phyloP scores from a whole-genome alignment of 2,888 invertebrate genomes.

The Apamea crenata region DNA sequence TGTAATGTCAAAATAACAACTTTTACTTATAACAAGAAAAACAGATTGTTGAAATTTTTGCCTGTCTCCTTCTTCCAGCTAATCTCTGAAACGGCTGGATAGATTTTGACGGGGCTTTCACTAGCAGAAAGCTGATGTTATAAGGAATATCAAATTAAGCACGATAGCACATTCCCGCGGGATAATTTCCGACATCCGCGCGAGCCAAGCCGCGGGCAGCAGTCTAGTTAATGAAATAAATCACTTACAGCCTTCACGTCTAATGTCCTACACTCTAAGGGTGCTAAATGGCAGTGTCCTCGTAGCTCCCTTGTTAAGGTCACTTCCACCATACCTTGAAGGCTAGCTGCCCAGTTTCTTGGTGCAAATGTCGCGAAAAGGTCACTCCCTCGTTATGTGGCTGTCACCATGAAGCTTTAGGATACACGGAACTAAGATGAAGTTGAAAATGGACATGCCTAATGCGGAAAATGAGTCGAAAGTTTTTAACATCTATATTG shows the following conservation, averaged over 20 bases:
- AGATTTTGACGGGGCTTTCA: background rate
- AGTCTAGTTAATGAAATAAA: background rate
- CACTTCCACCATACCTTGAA: constrained; percentile 32
- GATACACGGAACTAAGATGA: constrained; percentile 10
- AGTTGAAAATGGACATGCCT: constrained; percentile 7
- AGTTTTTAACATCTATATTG: background rate
- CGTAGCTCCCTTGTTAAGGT: constrained; percentile 42
- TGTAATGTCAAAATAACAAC: too few species aligned
- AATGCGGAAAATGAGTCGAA: background rate
- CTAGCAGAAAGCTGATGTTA: background rate
- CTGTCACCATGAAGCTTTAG: constrained; percentile 31
- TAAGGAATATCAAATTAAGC: background rate
- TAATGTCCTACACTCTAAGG: background rate
- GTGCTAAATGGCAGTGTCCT: background rate
- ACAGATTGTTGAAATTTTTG: too few species aligned
- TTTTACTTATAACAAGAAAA: too few species aligned
- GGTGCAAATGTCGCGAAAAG: constrained; percentile 64
- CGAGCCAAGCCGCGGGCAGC: too few species aligned
- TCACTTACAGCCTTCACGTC: background rate
- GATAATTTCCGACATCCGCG: background rate
- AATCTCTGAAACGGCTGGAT: too few species aligned
- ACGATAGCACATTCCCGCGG: background rate
- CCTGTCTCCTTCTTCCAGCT: too few species aligned
- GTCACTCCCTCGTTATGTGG: constrained; percentile 51
- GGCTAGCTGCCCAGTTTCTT: constrained; percentile 40